Percentiles rank a stretch among this genome's conserved stretches.
Evolutionary conservation across 2,113 vertebrate species (phyloP).

Genomic region (Clarias magur): DNA sequence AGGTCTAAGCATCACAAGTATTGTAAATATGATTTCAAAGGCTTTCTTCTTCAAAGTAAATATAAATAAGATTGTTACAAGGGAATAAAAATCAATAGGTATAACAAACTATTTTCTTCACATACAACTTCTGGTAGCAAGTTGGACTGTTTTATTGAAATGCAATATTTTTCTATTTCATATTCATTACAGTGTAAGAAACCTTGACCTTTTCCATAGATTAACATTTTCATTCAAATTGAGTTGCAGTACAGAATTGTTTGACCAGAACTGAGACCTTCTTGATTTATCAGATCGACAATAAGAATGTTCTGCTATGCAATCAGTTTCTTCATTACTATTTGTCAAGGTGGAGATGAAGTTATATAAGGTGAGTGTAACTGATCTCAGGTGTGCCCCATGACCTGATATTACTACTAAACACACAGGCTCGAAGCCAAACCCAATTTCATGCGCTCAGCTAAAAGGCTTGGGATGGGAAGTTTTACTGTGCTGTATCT

Average conservation of each 20-base stretch:
- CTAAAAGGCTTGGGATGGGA: neutral
- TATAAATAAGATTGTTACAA: neutral
- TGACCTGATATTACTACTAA: neutral
- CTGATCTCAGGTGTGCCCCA: neutral
- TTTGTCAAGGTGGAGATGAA: neutral
- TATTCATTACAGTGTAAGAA: neutral
- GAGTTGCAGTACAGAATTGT: neutral
- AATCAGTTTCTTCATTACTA: neutral
- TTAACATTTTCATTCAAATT: neutral
- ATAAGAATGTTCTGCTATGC: neutral
- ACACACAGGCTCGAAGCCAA: neutral
- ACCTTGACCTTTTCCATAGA: neutral
- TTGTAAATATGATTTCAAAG: too few relatives aligned
- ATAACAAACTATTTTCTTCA: neutral
- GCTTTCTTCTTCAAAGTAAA: too few relatives aligned
- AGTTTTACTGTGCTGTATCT: conserved; percentile 26
- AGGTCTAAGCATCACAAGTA: too few relatives aligned
- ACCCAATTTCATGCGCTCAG: neutral
- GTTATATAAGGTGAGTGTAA: neutral
- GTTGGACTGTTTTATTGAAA: neutral
- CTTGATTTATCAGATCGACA: neutral
- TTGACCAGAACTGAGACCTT: neutral
- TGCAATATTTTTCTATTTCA: neutral
- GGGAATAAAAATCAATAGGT: neutral
- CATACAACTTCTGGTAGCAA: too few relatives aligned